Percentiles rank a stretch among this genome's conserved stretches.
These are phyloP conservation scores for Poeciliopsis prolifica DNA, from an alignment of 2,113 vertebrate genomes.

Conservation along the genomic window DNA sequence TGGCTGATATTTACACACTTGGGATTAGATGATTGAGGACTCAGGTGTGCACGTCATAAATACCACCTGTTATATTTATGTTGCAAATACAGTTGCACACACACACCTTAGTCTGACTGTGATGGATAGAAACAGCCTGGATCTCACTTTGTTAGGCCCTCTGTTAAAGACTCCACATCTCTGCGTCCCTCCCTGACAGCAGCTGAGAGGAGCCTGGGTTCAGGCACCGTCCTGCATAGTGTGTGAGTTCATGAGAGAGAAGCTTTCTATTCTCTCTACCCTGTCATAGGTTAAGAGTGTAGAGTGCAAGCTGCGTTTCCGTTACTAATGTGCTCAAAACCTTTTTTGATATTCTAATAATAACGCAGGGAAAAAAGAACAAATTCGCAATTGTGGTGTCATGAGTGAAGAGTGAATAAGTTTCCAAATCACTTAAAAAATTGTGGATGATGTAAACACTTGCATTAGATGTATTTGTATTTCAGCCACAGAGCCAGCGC, in stretches of 20 bases:
- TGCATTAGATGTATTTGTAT: no score
- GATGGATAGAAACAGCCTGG: constrained; percentile 9
- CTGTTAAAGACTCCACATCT: constrained; percentile 41
- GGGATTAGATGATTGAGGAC: constrained; percentile 1
- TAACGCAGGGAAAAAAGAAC: no score
- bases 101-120: background rate
- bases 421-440: no score
- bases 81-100: background rate
- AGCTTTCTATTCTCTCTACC: background rate
- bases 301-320: background rate
- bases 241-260: constrained; percentile 1
- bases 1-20: constrained; percentile 34
- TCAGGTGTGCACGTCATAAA: background rate
- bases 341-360: no score
- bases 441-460: no score
- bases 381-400: no score
- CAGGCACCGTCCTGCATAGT: background rate
- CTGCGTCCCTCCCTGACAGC: constrained; percentile 4
- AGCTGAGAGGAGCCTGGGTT: constrained; percentile 48
- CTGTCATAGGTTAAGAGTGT: background rate
- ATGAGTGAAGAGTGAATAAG: no score
- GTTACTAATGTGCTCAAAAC: no score
- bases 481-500: no score
- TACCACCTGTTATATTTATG: constrained; percentile 2
- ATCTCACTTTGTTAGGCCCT: constrained; percentile 55